Evolutionary conservation across 1,140 invertebrate species (phyloP).

Genomic region (Medauroidea extradentata): DNA sequence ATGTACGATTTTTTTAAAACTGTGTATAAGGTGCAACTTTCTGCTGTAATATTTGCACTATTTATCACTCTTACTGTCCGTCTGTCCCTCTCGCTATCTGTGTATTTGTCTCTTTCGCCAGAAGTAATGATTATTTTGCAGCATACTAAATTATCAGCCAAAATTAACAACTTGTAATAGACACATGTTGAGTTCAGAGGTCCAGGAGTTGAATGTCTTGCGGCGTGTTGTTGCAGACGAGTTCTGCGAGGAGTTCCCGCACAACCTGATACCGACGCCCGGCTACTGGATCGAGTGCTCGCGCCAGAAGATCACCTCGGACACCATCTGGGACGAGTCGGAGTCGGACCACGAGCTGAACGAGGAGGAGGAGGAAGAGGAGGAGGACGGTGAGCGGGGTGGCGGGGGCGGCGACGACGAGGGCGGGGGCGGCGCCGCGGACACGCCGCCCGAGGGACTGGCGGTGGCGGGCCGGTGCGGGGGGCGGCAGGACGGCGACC

Average conservation of each 20-base stretch:
- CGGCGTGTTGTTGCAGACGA: slow-evolving; percentile 62
- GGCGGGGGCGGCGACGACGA: slow-evolving; percentile 39
- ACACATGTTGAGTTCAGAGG: too few relatives aligned
- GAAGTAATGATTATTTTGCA: too few relatives aligned
- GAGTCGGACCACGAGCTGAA: slow-evolving; percentile 73
- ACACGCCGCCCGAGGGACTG: slow-evolving; percentile 11
- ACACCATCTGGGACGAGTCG: slow-evolving; percentile 81
- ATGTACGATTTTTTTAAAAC: too few relatives aligned
- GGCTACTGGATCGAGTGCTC: slow-evolving; percentile 96
- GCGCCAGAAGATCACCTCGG: slow-evolving; percentile 75
- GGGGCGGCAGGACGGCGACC: slow-evolving; percentile 7
- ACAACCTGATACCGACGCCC: slow-evolving; percentile 82
- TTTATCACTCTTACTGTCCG: too few relatives aligned
- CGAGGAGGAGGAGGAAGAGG: slow-evolving; percentile 48
- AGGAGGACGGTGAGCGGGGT: slow-evolving; percentile 21
- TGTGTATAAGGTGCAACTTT: too few relatives aligned
- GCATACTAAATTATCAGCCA: too few relatives aligned
- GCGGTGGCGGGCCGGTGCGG: slow-evolving; percentile 32
- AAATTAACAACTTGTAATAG: too few relatives aligned
- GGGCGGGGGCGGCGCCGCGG: slow-evolving; percentile 18
- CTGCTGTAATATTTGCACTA: too few relatives aligned
- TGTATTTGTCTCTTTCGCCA: too few relatives aligned
- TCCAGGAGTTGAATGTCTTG: not conserved
- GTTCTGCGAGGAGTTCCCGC: slow-evolving; percentile 88
- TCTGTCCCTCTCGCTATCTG: too few relatives aligned